Percentiles rank a stretch among this genome's conserved stretches.
Conservation (phyloP, 2,797 vertebrate genomes). For the Sphaeramia orbicularis region DNA sequence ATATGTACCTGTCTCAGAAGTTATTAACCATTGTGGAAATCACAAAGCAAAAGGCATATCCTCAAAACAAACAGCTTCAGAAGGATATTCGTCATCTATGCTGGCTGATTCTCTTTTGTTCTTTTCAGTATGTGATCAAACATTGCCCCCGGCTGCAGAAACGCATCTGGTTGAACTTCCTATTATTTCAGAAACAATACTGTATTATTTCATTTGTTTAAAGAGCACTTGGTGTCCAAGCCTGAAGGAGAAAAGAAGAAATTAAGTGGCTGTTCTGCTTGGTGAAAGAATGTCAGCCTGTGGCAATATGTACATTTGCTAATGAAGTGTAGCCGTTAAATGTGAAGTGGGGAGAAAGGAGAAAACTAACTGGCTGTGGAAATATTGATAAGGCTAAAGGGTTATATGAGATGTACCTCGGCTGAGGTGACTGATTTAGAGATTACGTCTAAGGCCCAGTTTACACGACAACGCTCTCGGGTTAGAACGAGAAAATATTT, state of each 20-base stretch:
- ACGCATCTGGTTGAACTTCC: conserved; percentile 47
- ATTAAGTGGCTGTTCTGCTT: conserved; percentile 73
- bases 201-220: conserved; percentile 70
- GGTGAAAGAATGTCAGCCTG: conserved; percentile 68
- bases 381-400: conserved; percentile 74
- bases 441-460: conserved; percentile 50
- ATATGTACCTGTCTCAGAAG: conserved; percentile 30
- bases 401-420: conserved; percentile 46
- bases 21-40: conserved; percentile 52
- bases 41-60: conserved; percentile 22
- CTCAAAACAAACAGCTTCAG: conserved; percentile 1
- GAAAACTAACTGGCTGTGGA: conserved; percentile 73
- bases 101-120: conserved; percentile 3
- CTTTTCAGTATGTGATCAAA: conserved; percentile 24
- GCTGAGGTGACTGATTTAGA: conserved; percentile 46
- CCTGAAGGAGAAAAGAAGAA: conserved; percentile 65
- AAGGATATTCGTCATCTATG: conserved; percentile 21
- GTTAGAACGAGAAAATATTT: too few species aligned
- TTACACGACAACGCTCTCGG: too few species aligned
- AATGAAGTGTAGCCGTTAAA: conserved; percentile 80
- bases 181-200: conserved; percentile 70
- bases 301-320: conserved; percentile 78
- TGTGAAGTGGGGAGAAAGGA: conserved; percentile 65
- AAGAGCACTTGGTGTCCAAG: conserved; percentile 69
- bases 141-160: conserved; percentile 45